Conservation (phyloP, 2,113 vertebrate genomes). For the Hucho hucho region DNA sequence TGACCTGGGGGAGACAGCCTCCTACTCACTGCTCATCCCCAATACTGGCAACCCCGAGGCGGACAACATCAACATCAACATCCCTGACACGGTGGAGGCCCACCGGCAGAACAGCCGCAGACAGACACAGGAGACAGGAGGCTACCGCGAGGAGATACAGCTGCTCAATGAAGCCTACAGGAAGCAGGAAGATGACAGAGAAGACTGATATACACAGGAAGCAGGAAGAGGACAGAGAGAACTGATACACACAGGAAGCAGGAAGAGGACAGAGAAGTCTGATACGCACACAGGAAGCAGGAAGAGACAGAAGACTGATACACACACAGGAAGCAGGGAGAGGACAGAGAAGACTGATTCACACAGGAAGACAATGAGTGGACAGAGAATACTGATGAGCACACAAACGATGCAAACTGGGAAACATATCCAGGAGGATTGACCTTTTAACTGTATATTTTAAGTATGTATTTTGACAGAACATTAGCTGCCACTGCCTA, state of each 20-base stretch:
- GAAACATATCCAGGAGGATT: too few relatives aligned
- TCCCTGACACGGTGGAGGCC: conserved; percentile 95
- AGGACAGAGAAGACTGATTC: not conserved
- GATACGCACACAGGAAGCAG: not conserved
- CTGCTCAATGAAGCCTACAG: conserved; percentile 89
- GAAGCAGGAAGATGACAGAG: conserved; percentile 69
- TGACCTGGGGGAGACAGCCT: conserved; percentile 91
- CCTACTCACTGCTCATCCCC: conserved; percentile 93
- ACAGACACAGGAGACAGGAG: conserved; percentile 78
- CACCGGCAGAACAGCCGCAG: conserved; percentile 88
- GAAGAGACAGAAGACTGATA: not conserved
- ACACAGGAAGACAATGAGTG: not conserved
- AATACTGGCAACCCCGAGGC: conserved; percentile 79
- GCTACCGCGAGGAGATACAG: conserved; percentile 94
- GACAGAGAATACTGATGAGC: not conserved
- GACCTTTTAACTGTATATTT: too few relatives aligned
- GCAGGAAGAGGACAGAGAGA: not conserved
- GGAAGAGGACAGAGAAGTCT: too few relatives aligned
- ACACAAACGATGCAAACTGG: not conserved
- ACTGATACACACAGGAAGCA: too few relatives aligned
- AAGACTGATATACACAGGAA: conserved; percentile 32
- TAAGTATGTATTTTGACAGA: too few relatives aligned
- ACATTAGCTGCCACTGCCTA: too few relatives aligned
- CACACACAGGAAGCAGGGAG: not conserved
- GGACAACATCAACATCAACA: conserved; percentile 90